Base-by-base conservation (phyloP, 2,113 vertebrate genomes). In the Indicator indicator region DNA sequence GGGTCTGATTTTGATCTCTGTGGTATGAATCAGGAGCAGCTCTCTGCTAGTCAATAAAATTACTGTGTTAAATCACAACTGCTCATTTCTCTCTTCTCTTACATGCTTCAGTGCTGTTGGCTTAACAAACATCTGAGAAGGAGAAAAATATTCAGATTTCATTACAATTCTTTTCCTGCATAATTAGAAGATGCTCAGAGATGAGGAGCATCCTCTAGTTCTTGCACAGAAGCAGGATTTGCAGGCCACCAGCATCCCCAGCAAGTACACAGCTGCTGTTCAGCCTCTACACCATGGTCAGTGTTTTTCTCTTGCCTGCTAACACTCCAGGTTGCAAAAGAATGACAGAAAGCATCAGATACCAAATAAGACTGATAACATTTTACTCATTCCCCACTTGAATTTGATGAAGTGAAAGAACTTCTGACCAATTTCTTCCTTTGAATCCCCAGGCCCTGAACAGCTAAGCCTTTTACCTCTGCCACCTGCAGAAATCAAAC, bases 1-100 rank as follows among this genome's bases (percentile, higher is more conserved):
- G 73, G 46, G 33, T 79, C 81, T 93, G 81, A 94, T 96, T 93
- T 95, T 93, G 74, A 95, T 93, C 81, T 95, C 63, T 79, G 46
- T 85, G 23, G 58, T 94, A 92, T 89, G 89, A 96, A 96, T 87
- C 77, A 93, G 59, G 63, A 95, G 52, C 60, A 93, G 50, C 74
- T 94, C 56, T 79, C 92, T 69, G 46, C 30, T 32, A 93, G 93
- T 87, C 93, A 92, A 82, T 82, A 87, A 87, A 91, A 94, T 83
- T 32, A 55, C 46, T 63, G 63, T 88, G 76, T 69, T 91, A 91
- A 93, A 96, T 85, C 67, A 91, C 68, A 89, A 83, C 52, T 73
- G 68, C 75, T 83, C 9, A 1, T 70, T 95, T 93, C 85, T 70
- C 85, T 63, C 24, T 85, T 88, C 38, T 1, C 56, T 1, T 20